Evolutionary conservation across 2,797 vertebrate species (phyloP), one percentile per base, ranked within the genome.

Genomic region (Sebastes kiyomatsui): DNA sequence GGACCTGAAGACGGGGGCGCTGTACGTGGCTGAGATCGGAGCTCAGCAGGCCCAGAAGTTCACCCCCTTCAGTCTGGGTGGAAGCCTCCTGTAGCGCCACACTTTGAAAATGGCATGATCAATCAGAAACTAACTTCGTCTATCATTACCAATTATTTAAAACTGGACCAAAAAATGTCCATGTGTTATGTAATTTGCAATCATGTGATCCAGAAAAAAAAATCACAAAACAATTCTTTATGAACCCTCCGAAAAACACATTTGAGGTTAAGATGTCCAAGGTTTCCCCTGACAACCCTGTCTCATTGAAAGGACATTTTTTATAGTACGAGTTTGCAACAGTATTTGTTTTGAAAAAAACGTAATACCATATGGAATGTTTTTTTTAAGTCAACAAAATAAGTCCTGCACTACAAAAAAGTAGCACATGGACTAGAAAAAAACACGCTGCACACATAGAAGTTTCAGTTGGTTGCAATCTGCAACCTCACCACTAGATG

Each of bases 31-130:
- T 4, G 97, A 99, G 90, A 97, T 99, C 2, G 97, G 97, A 73
- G 97, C 97, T 1, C 95, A 95, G 79, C 98, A 99, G 95, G 97
- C 97, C n/a, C 98, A 99, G 88, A 99, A 96, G 92, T 99, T 96
- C 0, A 74, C 96, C 3, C 97, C 97, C 2, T 87, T 95, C 62
- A 90, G 82, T 59, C 62, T 94, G 61, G 87, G 76, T 5, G 84
- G 76, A 10, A 77, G 38, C 2, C 58, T 94, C 14, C 64, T 80
- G 33, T 95, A 91, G 58, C 52, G 25, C 12, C 30, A 54, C 23
- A 16, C 12, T 62, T 20, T 46, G 8, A 77, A 60, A 60, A 7
- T 9, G 66, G 27, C 2, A n/a, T 25, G 3, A 22, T 20, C 8
- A 10, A 49, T 64, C 59, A 66, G 9, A 49, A 66, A 59, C 20